These are phyloP conservation scores for Cryptus armator DNA, from an alignment of 2,888 invertebrate species.

Conservation along the genomic window DNA sequence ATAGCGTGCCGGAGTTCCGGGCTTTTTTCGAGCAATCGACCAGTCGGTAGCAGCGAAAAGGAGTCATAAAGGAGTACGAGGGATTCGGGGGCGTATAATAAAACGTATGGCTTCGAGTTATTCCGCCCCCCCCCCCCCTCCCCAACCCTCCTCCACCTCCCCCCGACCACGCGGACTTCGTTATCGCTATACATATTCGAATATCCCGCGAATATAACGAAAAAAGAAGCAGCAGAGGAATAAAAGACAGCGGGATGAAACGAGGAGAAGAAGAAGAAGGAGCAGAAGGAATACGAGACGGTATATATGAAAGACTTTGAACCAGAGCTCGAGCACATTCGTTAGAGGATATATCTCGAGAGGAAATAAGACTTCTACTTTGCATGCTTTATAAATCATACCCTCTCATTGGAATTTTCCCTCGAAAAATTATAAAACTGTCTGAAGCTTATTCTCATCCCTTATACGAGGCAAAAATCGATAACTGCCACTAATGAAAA, in stretches of 20 bases:
- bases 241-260: conserved; percentile 16
- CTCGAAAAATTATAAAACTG: conserved; percentile 12
- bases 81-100: conserved; percentile 42
- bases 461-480: neutral
- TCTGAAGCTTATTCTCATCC: conserved; percentile 14
- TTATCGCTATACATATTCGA: conserved; percentile 27
- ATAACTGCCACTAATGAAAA: conserved; percentile 7
- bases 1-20: conserved; percentile 4
- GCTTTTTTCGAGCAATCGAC: conserved; percentile 42
- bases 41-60: conserved; percentile 23
- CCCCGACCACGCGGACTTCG: conserved; percentile 16
- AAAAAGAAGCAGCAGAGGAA: conserved; percentile 22
- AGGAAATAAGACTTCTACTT: conserved; percentile 60
- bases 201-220: conserved; percentile 31
- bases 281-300: conserved; percentile 1
- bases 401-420: neutral
- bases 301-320: conserved; percentile 26
- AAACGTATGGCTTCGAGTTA: conserved; percentile 48
- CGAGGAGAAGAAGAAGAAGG: conserved; percentile 8
- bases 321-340: conserved; percentile 34
- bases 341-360: conserved; percentile 41
- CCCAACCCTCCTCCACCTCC: neutral
- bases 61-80: conserved; percentile 44
- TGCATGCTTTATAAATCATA: conserved; percentile 53
- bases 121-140: neutral